phyloP scores from a whole-genome alignment of 2,888 invertebrate species.

The Drosophila hamatofila region DNA sequence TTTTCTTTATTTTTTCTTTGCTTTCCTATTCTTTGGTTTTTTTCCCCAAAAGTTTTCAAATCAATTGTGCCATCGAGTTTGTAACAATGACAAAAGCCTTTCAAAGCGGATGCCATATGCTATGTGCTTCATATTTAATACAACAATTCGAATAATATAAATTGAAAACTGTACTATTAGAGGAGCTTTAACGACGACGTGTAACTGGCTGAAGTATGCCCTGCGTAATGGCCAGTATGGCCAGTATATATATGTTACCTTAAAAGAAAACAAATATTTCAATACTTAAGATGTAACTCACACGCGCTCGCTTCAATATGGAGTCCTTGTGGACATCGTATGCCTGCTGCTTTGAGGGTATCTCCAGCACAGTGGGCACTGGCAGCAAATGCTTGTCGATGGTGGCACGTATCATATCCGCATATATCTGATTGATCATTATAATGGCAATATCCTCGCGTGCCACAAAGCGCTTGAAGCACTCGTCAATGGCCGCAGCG shows the following conservation, averaged over 20 bases:
- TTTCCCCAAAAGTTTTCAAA: conserved; percentile 48
- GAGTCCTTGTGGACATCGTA: conserved; percentile 65
- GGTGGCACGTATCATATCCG: conserved; percentile 58
- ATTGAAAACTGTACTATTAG: not conserved
- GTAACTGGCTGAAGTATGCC: conserved; percentile 47
- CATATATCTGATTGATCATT: conserved; percentile 65
- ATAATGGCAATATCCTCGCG: conserved; percentile 65
- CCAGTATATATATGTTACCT: not conserved
- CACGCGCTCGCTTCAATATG: conserved; percentile 61
- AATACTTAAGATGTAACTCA: conserved; percentile 27
- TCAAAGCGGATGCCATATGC: conserved; percentile 32
- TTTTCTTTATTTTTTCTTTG: conserved; percentile 18
- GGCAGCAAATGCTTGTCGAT: conserved; percentile 57
- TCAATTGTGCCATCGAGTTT: conserved; percentile 57
- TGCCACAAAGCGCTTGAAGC: conserved; percentile 54
- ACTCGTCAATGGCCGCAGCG: conserved; percentile 40
- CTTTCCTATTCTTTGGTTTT: conserved; percentile 5
- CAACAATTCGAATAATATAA: conserved; percentile 27
- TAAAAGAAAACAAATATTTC: not conserved
- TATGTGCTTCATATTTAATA: conserved; percentile 40
- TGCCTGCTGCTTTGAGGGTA: conserved; percentile 63
- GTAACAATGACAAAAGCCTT: conserved; percentile 51
- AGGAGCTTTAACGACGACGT: conserved; percentile 34
- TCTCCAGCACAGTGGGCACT: conserved; percentile 65
- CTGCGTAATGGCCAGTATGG: conserved; percentile 25